Evolutionary conservation across 2,113 vertebrate genomes (phyloP).

Genomic region (Cercopithecus mona): DNA sequence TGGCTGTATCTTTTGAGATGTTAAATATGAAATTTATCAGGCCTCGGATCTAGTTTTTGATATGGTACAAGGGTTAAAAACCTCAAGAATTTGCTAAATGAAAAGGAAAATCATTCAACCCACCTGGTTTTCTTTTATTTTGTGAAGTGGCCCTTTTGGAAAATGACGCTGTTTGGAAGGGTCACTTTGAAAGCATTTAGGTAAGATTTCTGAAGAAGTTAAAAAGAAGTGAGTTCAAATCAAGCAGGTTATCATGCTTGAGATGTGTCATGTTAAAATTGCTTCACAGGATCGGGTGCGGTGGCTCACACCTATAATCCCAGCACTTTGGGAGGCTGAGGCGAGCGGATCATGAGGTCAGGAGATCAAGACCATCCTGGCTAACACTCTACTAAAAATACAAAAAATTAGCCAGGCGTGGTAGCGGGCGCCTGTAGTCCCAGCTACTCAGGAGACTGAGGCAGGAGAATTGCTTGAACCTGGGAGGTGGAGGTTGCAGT

Average conservation of each 20-base stretch:
- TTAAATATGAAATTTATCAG: slow-evolving; percentile 73
- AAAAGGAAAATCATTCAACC: slow-evolving; percentile 69
- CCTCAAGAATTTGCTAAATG: slow-evolving; percentile 41
- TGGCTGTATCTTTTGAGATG: slow-evolving; percentile 62
- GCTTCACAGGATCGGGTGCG: neutral
- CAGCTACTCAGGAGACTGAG: too few species aligned
- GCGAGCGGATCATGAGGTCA: too few species aligned
- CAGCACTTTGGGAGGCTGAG: too few species aligned
- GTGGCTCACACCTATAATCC: too few species aligned
- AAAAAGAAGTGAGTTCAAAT: neutral
- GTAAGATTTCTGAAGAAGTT: slow-evolving; percentile 52
- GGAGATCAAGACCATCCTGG: too few species aligned
- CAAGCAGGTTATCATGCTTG: neutral
- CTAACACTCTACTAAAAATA: too few species aligned
- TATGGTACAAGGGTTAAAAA: slow-evolving; percentile 47
- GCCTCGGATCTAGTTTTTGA: slow-evolving; percentile 49
- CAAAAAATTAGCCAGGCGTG: too few species aligned
- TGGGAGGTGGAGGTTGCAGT: too few species aligned
- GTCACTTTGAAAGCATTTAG: slow-evolving; percentile 47
- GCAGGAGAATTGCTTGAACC: too few species aligned
- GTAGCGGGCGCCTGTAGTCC: too few species aligned
- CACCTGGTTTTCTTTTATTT: slow-evolving; percentile 75
- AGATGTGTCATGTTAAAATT: neutral
- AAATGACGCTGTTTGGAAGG: slow-evolving; percentile 35
- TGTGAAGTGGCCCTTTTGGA: slow-evolving; percentile 62